Base-by-base conservation (phyloP, 2,888 invertebrate genomes). In the Acleris laterana region DNA sequence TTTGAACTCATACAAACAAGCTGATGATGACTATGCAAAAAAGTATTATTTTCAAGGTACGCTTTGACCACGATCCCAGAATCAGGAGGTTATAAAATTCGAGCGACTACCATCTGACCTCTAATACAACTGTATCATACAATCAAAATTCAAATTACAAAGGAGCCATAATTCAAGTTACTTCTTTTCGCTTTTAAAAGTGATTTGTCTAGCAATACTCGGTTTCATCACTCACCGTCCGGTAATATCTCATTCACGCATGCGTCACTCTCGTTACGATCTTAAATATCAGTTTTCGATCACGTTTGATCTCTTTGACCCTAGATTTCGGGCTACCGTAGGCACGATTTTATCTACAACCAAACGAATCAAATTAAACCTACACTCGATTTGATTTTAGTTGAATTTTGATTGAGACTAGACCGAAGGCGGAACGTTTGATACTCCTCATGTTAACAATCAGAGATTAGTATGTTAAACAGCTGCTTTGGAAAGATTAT, bases 301-400 rank as follows among this genome's bases (percentile, higher is more conserved):
- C 91, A 88, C 87, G 89, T 72, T 85, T 90, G 91, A 90, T 88
- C 92, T 89, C 81, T 78, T 66, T 89, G 92, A 92, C 92, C 92
- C 89, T 82, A 84, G 84, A 86, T 87, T 89, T 91, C 82, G 87
- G 87, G 92, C 92, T 93, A 91, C 92, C 81, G 92, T 90, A 83
- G 81, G 80, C 91, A 91, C 90, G 90, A 89, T 82, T 85, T 84
- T 80, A 80, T 72, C 69, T 67, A 72, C 68, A 60, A 65, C 53
- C 63, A 59, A 64, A 53, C 74, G 77, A 69, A 63, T 69, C 17
- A 83, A 79, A 80, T 64, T 75, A 69, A 44, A 70, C 77, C 73
- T 70, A 82, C 61, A n/a, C 16, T 6, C 13, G 25, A 53, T 71
- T 60, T 25, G 44, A 17, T 68, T 79, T 77, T 72, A 76, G 76